Evolutionary conservation across 2,113 vertebrate species (phyloP).

Genomic region (Saguinus imperator): DNA sequence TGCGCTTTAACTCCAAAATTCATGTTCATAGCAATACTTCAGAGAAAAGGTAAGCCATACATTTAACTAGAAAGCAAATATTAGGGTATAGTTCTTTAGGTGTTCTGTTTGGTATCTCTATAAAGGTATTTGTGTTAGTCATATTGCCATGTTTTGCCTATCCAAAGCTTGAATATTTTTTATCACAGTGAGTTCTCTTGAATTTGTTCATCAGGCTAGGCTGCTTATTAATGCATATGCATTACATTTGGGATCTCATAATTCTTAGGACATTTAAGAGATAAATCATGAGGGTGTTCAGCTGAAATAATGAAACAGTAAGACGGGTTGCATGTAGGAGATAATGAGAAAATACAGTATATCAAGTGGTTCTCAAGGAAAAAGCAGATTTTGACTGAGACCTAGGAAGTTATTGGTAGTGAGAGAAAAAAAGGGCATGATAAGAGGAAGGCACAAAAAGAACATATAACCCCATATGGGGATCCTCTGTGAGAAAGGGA

Average conservation of each 20-base stretch:
- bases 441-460: not conserved
- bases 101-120: not conserved
- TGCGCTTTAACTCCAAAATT: not conserved
- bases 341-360: not conserved
- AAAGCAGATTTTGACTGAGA: not conserved
- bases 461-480: not conserved
- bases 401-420: not conserved
- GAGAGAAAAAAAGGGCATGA: not conserved
- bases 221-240: constrained; percentile 3
- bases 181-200: not conserved
- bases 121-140: not conserved
- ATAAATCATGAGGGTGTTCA: not conserved
- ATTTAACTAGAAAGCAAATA: constrained; percentile 33
- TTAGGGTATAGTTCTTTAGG: not conserved
- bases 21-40: not conserved
- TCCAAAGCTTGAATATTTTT: not conserved
- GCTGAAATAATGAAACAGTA: not conserved
- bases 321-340: not conserved
- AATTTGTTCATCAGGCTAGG: not conserved
- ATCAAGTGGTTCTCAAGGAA: not conserved
- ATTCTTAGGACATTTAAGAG: not conserved
- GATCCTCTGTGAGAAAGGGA: not conserved
- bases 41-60: not conserved
- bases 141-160: not conserved
- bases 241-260: not conserved